Conservation (phyloP, 2,113 vertebrate genomes). For the Rhinichthys klamathensis region DNA sequence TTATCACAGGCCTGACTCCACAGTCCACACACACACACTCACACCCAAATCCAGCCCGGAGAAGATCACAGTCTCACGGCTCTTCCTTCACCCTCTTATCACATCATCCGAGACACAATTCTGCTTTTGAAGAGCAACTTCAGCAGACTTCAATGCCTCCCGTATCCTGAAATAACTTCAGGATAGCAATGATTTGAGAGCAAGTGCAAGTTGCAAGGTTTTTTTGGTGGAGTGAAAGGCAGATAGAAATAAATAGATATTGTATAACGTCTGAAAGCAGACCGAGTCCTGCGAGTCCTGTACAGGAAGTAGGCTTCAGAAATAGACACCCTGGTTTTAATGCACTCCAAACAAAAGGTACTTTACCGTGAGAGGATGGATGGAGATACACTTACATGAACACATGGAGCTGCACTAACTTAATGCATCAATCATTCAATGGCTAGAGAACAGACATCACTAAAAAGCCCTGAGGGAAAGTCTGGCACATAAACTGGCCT, state of each 20-base stretch:
- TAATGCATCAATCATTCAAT: conserved; percentile 19
- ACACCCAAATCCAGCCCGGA: background rate
- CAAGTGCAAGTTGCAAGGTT: background rate
- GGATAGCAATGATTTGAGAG: background rate
- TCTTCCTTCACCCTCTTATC: conserved; percentile 62
- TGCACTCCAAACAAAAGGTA: background rate
- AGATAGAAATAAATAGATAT: conserved; percentile 30
- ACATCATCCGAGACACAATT: conserved; percentile 14
- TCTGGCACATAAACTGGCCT: background rate
- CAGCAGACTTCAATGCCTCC: conserved; percentile 14
- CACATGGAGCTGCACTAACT: background rate
- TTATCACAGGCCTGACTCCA: conserved; percentile 67
- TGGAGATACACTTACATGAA: background rate
- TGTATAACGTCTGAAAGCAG: conserved; percentile 24
- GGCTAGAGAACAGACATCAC: background rate
- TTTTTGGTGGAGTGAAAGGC: background rate
- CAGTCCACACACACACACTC: background rate
- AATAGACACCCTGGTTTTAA: background rate
- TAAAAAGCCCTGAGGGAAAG: background rate
- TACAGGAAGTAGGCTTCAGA: background rate
- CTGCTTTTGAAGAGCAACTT: conserved; percentile 1
- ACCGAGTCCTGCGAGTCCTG: background rate
- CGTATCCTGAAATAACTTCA: conserved; percentile 19
- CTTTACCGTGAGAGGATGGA: background rate
- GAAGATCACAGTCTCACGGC: conserved; percentile 57